Evolutionary conservation across 2,797 vertebrate species (phyloP).

Genomic region (Anabas testudineus): DNA sequence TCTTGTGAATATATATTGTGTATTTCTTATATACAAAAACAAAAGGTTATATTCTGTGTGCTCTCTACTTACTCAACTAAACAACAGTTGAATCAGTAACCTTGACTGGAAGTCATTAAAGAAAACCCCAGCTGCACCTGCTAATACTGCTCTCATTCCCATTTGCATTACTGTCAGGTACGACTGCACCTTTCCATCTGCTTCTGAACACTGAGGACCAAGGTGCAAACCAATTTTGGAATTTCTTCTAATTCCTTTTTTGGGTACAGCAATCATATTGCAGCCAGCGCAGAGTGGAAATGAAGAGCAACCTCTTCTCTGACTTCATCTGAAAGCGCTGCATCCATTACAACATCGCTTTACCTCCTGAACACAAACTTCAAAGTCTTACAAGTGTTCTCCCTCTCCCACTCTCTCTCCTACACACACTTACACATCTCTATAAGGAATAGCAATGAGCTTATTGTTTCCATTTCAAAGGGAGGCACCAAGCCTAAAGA

Average conservation of each 20-base stretch:
- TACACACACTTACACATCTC: slow-evolving; percentile 50
- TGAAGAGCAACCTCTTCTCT: slow-evolving; percentile 42
- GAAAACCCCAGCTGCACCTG: slow-evolving; percentile 21
- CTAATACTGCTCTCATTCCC: slow-evolving; percentile 26
- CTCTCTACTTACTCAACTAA: neutral
- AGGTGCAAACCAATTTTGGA: slow-evolving; percentile 40
- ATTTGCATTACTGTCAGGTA: slow-evolving; percentile 45
- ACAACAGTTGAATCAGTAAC: neutral
- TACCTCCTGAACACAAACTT: slow-evolving; percentile 60
- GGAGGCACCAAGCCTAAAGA: slow-evolving; percentile 43
- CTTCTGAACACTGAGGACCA: slow-evolving; percentile 26
- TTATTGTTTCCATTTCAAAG: slow-evolving; percentile 76
- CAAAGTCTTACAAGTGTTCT: slow-evolving; percentile 63
- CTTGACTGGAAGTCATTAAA: slow-evolving; percentile 6
- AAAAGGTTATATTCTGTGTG: neutral
- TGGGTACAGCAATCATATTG: slow-evolving; percentile 33
- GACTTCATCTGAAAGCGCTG: slow-evolving; percentile 48
- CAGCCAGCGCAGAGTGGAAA: slow-evolving; percentile 29
- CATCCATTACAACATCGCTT: slow-evolving; percentile 63
- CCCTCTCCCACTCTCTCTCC: slow-evolving; percentile 12
- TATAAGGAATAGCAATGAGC: slow-evolving; percentile 72
- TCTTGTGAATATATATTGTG: neutral
- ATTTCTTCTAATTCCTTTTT: slow-evolving; percentile 41
- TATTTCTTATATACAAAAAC: neutral
- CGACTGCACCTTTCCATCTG: neutral